These are phyloP conservation scores for Lithophane leautieri DNA, from an alignment of 2,888 invertebrate species.

Conservation along the genomic window DNA sequence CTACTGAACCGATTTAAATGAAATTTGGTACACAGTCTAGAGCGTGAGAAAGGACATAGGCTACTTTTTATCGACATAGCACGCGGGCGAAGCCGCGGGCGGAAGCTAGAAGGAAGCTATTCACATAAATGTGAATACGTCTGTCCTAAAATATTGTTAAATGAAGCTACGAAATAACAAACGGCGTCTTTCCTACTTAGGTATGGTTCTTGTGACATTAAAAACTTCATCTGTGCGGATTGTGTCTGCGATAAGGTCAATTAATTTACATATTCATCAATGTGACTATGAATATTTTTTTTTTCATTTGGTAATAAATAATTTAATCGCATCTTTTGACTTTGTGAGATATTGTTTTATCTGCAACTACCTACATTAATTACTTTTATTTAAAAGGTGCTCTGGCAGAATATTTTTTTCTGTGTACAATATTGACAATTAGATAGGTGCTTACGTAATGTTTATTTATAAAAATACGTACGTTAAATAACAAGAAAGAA, in stretches of 20 bases:
- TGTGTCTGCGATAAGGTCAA: conserved; percentile 32
- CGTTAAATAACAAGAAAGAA: background rate
- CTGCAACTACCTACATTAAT: background rate
- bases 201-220: conserved; percentile 32
- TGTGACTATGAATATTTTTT: conserved; percentile 33
- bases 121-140: background rate
- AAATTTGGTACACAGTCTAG: no score
- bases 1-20: no score
- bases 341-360: background rate
- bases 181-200: background rate
- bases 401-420: background rate
- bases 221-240: conserved; percentile 16
- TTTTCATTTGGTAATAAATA: background rate
- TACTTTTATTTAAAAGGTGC: background rate
- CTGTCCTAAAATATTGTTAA: background rate
- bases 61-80: no score
- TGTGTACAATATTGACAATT: no score
- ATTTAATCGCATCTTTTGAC: background rate
- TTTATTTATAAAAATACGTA: background rate
- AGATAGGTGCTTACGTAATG: background rate
- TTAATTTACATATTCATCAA: conserved; percentile 32
- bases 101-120: background rate
- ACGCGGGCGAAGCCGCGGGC: no score
- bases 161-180: background rate
- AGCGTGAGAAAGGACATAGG: no score